Evolutionary conservation across 2,888 invertebrate species (phyloP).

Genomic region (Podotricha telesiphe): DNA sequence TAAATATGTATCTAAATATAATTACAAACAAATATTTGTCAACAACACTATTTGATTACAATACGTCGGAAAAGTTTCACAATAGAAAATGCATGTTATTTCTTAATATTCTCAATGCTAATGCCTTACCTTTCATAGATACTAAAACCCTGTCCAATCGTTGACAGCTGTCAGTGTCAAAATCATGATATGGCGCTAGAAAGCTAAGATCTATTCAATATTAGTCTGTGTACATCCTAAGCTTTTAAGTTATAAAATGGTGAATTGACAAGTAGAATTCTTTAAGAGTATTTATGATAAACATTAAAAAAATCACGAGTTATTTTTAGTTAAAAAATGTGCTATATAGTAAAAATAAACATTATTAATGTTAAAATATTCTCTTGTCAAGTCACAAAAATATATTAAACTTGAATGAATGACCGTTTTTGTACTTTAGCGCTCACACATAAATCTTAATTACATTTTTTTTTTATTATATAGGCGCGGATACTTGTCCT

Average conservation of each 20-base stretch:
- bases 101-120: slow-evolving; percentile 56
- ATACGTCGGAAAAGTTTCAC: slow-evolving; percentile 40
- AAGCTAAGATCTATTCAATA: slow-evolving; percentile 20
- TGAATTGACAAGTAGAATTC: slow-evolving; percentile 6
- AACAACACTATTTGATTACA: slow-evolving; percentile 18
- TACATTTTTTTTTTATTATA: background rate
- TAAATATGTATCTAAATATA: slow-evolving; percentile 39
- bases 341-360: too few species aligned
- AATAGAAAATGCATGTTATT: slow-evolving; percentile 50
- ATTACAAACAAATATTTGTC: slow-evolving; percentile 16
- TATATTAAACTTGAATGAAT: background rate
- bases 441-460: background rate
- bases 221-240: slow-evolving; percentile 19
- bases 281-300: background rate
- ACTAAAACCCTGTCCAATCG: slow-evolving; percentile 45
- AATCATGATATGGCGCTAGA: slow-evolving; percentile 22
- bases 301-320: too few species aligned
- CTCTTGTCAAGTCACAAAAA: background rate
- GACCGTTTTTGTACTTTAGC: background rate
- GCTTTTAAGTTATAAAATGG: background rate
- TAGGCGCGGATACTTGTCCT: background rate
- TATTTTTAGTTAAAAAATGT: too few species aligned
- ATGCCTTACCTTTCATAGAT: slow-evolving; percentile 61
- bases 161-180: slow-evolving; percentile 50
- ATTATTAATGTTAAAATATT: background rate